These are phyloP conservation scores for Cotesia vestalis DNA, from an alignment of 1,140 invertebrate species.

Conservation along the genomic window DNA sequence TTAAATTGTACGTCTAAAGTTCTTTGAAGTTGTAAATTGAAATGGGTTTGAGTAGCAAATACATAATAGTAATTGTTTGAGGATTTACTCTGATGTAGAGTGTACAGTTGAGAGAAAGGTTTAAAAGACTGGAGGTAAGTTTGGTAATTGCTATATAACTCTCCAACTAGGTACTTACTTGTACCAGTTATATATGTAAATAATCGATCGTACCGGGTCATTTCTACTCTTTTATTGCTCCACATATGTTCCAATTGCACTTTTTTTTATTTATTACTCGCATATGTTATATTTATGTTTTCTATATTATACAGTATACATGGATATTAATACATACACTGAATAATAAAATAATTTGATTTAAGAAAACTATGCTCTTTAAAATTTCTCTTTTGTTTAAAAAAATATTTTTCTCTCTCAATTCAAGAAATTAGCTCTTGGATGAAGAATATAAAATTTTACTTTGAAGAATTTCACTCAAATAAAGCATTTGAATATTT, in stretches of 20 bases:
- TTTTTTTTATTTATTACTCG: neutral
- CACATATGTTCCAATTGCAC: slow-evolving; percentile 15
- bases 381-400: too few species aligned
- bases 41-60: neutral
- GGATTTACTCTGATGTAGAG: slow-evolving; percentile 2
- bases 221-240: neutral
- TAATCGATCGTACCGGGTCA: slow-evolving; percentile 15
- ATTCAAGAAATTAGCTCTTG: too few species aligned
- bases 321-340: too few species aligned
- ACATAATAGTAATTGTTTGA: slow-evolving; percentile 22
- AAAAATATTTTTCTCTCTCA: too few species aligned
- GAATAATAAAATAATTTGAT: too few species aligned
- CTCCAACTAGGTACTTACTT: slow-evolving; percentile 19
- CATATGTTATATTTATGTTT: too few species aligned
- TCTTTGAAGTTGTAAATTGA: slow-evolving; percentile 26
- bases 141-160: slow-evolving; percentile 22
- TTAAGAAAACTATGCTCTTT: too few species aligned
- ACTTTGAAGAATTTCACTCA: too few species aligned
- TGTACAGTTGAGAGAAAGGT: slow-evolving; percentile 11
- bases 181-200: slow-evolving; percentile 10
- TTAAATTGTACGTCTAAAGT: slow-evolving; percentile 22
- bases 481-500: too few species aligned
- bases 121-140: slow-evolving; percentile 21
- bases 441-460: too few species aligned
- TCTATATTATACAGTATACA: neutral